Percentiles rank a stretch among this genome's conserved stretches.
phyloP scores from a whole-genome alignment of 1,140 invertebrate genomes.

The Platyscapa corneri region DNA sequence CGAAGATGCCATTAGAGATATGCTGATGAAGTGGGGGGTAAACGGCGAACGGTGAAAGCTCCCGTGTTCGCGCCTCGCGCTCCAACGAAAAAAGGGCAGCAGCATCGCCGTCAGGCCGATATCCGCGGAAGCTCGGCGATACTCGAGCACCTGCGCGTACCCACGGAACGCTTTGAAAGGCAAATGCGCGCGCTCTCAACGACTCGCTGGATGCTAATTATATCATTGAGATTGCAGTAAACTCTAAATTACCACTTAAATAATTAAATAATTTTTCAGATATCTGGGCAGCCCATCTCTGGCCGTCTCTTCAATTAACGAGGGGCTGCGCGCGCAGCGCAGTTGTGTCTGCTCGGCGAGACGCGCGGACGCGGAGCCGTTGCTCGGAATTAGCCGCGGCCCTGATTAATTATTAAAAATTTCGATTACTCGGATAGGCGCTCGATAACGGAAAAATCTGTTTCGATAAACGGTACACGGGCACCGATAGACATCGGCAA shows the following conservation, averaged over 20 bases:
- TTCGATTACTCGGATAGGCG: background rate
- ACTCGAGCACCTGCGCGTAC: too few species aligned
- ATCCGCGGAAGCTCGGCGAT: too few species aligned
- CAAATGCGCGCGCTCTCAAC: conserved; percentile 3
- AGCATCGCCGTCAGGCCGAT: too few species aligned
- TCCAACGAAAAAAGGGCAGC: background rate
- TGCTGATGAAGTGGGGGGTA: background rate
- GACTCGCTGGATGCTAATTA: conserved; percentile 20
- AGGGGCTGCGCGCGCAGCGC: background rate
- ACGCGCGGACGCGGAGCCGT: too few species aligned
- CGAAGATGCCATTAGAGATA: background rate
- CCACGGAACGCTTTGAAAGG: conserved; percentile 9
- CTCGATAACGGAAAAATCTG: background rate
- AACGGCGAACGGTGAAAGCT: conserved; percentile 27
- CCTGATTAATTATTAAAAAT: conserved; percentile 8
- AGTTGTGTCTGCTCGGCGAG: too few species aligned
- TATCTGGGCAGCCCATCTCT: background rate
- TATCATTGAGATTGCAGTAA: conserved; percentile 31
- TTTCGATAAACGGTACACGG: background rate
- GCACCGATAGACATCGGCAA: background rate
- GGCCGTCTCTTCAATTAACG: conserved; percentile 20
- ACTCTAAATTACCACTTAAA: conserved; percentile 36
- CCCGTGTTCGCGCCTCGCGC: too few species aligned
- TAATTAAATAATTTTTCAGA: conserved; percentile 16
- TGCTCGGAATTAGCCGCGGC: too few species aligned